Conservation (phyloP, 2,113 vertebrate species). For the Muntiacus reevesi region DNA sequence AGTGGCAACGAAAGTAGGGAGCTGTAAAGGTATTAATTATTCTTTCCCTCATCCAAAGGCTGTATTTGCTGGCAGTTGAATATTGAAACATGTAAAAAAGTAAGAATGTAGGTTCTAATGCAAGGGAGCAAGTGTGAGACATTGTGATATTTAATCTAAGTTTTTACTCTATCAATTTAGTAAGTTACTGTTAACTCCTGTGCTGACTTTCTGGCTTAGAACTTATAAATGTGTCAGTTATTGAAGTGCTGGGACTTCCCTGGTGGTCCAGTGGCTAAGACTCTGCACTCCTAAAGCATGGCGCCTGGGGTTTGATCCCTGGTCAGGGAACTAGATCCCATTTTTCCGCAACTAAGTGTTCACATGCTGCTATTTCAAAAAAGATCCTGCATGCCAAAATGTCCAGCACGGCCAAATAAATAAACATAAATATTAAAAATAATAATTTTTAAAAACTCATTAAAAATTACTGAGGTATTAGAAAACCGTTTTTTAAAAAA, state of each 20-base stretch:
- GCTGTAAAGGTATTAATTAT: constrained; percentile 53
- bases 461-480: neutral
- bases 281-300: neutral
- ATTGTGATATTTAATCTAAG: constrained; percentile 7
- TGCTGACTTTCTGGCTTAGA: neutral
- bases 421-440: neutral
- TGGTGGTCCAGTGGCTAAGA: neutral
- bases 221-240: neutral
- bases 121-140: constrained; percentile 55
- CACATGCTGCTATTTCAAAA: neutral
- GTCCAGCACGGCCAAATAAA: neutral
- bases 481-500: neutral
- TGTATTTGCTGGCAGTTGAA: neutral
- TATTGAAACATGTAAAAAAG: constrained; percentile 32
- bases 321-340: neutral
- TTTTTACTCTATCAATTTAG: neutral
- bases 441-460: neutral
- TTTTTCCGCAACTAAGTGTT: neutral
- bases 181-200: neutral
- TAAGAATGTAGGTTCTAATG: constrained; percentile 56
- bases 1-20: constrained; percentile 55
- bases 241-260: neutral
- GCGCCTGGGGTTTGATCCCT: neutral
- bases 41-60: constrained; percentile 49
- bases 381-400: neutral